Evolutionary conservation across 2,113 vertebrate genomes (phyloP).

Genomic region (Protobothrops mucrosquamatus): DNA sequence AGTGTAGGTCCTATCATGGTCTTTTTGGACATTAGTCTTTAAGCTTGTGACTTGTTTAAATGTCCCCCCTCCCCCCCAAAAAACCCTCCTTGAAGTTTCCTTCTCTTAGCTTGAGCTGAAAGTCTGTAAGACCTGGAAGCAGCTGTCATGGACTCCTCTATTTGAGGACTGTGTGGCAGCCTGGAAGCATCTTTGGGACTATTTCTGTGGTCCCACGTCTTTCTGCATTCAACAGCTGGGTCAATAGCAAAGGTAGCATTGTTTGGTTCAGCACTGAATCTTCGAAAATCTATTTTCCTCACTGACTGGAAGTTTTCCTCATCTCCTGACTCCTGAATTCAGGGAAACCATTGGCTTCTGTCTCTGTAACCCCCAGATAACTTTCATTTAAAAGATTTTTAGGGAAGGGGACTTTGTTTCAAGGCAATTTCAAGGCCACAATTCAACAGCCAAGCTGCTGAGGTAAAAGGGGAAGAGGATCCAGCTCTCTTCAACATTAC

Average conservation of each 20-base stretch:
- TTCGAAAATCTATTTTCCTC: neutral
- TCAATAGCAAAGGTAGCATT: neutral
- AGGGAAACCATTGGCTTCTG: neutral
- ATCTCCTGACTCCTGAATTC: neutral
- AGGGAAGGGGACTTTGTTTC: neutral
- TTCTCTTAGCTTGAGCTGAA: neutral
- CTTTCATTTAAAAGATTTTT: neutral
- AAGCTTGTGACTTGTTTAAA: neutral
- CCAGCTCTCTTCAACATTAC: neutral
- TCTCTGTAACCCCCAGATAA: neutral
- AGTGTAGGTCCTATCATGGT: neutral
- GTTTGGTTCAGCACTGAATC: neutral
- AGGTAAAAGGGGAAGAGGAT: neutral
- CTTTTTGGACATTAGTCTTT: neutral
- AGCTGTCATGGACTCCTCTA: neutral
- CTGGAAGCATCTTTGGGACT: neutral
- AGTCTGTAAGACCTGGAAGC: neutral
- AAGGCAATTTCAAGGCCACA: neutral
- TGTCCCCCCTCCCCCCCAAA: neutral
- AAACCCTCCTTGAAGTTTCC: neutral
- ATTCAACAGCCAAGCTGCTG: neutral
- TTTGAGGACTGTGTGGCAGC: neutral
- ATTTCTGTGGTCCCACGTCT: neutral
- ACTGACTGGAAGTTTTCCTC: neutral
- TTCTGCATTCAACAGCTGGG: neutral